Conservation (phyloP, 2,888 invertebrate genomes). For the Sesia bembeciformis region DNA sequence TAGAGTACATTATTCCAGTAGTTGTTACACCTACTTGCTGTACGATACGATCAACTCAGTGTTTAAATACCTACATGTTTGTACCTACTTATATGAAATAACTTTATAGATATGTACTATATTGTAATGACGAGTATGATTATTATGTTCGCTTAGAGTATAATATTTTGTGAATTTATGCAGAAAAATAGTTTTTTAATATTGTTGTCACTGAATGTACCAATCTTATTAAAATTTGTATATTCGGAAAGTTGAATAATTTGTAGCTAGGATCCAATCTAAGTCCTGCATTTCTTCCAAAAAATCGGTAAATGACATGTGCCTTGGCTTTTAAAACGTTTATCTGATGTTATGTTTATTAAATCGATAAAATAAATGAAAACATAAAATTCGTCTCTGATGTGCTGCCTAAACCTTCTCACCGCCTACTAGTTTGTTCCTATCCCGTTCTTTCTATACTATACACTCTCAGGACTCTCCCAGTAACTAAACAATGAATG, state of each 20-base stretch:
- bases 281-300: slow-evolving; percentile 67
- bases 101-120: slow-evolving; percentile 57
- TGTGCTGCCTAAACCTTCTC: slow-evolving; percentile 37
- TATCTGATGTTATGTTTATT: slow-evolving; percentile 54
- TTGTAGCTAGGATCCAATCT: slow-evolving; percentile 74
- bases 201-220: slow-evolving; percentile 74
- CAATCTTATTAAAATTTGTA: slow-evolving; percentile 71
- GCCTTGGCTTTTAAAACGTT: slow-evolving; percentile 68
- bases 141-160: slow-evolving; percentile 69
- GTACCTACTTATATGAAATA: slow-evolving; percentile 55
- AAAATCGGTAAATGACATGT: slow-evolving; percentile 62
- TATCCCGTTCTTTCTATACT: too few relatives aligned
- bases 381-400: slow-evolving; percentile 34
- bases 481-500: too few relatives aligned
- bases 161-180: slow-evolving; percentile 72
- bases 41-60: slow-evolving; percentile 18
- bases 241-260: slow-evolving; percentile 74
- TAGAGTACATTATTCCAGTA: neutral
- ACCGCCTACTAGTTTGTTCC: neutral
- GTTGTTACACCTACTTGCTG: slow-evolving; percentile 7
- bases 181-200: slow-evolving; percentile 74
- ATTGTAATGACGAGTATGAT: slow-evolving; percentile 53
- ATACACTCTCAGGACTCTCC: too few relatives aligned
- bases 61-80: slow-evolving; percentile 14
- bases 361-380: slow-evolving; percentile 27